phyloP scores from a whole-genome alignment of 1,140 invertebrate species.

The Drosophila bipectinata region DNA sequence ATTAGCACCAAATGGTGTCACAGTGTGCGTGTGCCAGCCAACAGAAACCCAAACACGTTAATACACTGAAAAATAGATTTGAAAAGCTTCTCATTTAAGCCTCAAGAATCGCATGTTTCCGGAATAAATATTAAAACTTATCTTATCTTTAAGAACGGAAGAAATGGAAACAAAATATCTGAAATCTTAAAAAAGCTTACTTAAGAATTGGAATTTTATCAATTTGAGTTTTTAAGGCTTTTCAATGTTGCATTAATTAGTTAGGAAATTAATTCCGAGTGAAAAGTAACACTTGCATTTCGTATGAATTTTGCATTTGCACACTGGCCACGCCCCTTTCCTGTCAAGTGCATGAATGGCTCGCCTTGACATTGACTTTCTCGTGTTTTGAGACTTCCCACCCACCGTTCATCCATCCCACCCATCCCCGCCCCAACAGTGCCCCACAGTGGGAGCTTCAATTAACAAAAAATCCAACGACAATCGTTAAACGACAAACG shows the following conservation, averaged over 20 bases:
- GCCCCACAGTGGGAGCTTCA: neutral
- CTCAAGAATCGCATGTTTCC: neutral
- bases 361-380: constrained; percentile 61
- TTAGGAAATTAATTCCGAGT: neutral
- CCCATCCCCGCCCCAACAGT: no score
- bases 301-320: neutral
- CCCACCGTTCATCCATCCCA: neutral
- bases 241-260: neutral
- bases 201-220: neutral
- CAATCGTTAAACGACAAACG: constrained; percentile 52
- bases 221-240: neutral
- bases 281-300: constrained; percentile 3
- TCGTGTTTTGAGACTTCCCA: constrained; percentile 13
- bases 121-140: neutral
- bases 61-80: neutral
- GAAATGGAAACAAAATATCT: neutral
- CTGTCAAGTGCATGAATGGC: constrained; percentile 16
- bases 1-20: constrained; percentile 15
- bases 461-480: constrained; percentile 40
- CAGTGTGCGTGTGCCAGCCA: constrained; percentile 5
- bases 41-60: neutral
- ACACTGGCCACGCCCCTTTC: constrained; percentile 1
- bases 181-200: neutral
- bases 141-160: neutral
- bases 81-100: neutral